Base-by-base conservation (phyloP, 1,140 invertebrate genomes). In the Stenopsyche tienmushanensis region DNA sequence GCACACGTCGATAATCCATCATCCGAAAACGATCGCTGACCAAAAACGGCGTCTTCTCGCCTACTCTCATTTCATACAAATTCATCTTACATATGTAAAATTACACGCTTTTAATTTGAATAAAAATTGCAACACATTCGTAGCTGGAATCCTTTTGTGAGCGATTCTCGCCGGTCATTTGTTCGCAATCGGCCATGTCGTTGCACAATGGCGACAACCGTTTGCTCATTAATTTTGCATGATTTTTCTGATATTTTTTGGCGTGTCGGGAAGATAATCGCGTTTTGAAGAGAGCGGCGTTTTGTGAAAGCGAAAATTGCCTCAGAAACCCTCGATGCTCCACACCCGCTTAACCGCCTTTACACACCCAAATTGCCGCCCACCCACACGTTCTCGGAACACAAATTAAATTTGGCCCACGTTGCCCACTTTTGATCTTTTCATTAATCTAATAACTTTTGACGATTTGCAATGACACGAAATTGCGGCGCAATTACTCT, bases 361-460 rank as follows among this genome's bases (percentile, higher is more conserved):
- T 34, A 34, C 29, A 34, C 29, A 34, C 5, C 29, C 29, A 13
- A 34, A 34, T 7, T 34, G 29, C 13, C 29, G 29, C 5, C 29
- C 29, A 34, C 29, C 29, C 13, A 34, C 29, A 34, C 29, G 29
- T 34, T 34, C n/a, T n/a, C n/a, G n/a, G n/a, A 39, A 39, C 34
- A 39, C 34, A 47, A 47, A 47, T 47, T 47, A 20, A 47, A 18
- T 34, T 34, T 34, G 29, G 29, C 29, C 29, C 29, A 34, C 29
- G 29, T 34, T 47, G 44, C 8, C 8, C 44, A 47, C 44, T 5
- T 47, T 47, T 47, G 44, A 47, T 47, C 44, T 47, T 47, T 47
- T 47, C 44, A 47, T 47, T 47, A 47, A 47, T 15, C 44, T 47
- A 47, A 47, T 47, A 5, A 20, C 44, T 15, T 47, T 20, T 47